Percentiles rank a stretch among this genome's conserved stretches.
These are phyloP conservation scores for Streptopelia turtur DNA, from an alignment of 2,797 vertebrate genomes.

Conservation along the genomic window DNA sequence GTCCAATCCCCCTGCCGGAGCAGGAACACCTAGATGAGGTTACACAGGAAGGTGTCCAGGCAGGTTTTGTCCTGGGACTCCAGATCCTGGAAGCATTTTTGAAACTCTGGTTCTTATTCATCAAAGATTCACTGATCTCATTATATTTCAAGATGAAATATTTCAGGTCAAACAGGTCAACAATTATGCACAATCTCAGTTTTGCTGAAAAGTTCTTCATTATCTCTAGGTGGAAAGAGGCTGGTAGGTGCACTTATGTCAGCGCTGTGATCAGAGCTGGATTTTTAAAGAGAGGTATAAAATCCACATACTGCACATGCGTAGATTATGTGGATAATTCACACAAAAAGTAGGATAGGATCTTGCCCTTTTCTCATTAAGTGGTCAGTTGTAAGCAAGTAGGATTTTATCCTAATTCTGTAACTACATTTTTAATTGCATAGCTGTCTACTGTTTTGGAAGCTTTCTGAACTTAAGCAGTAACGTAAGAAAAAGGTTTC, in stretches of 20 bases:
- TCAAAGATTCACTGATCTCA: neutral
- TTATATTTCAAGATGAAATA: neutral
- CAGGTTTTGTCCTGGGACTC: neutral
- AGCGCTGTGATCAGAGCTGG: neutral
- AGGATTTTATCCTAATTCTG: neutral
- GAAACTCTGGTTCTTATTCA: neutral
- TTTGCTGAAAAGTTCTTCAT: neutral
- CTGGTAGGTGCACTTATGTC: neutral
- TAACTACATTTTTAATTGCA: neutral
- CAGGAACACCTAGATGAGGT: too few species aligned
- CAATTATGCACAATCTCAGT: neutral
- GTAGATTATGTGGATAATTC: neutral
- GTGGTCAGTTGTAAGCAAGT: neutral
- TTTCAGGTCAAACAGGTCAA: neutral
- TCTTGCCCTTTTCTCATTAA: neutral
- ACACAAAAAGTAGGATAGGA: neutral
- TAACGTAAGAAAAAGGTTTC: neutral
- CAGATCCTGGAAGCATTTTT: neutral
- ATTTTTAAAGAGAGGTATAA: neutral
- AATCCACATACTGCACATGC: neutral
- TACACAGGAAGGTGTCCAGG: too few species aligned
- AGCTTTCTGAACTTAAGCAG: neutral
- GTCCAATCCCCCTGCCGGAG: too few species aligned
- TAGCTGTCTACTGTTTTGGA: neutral
- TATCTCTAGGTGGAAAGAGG: neutral